These are phyloP conservation scores for Microcebus ravelobensis DNA, from an alignment of 2,113 vertebrate species.

Conservation along the genomic window DNA sequence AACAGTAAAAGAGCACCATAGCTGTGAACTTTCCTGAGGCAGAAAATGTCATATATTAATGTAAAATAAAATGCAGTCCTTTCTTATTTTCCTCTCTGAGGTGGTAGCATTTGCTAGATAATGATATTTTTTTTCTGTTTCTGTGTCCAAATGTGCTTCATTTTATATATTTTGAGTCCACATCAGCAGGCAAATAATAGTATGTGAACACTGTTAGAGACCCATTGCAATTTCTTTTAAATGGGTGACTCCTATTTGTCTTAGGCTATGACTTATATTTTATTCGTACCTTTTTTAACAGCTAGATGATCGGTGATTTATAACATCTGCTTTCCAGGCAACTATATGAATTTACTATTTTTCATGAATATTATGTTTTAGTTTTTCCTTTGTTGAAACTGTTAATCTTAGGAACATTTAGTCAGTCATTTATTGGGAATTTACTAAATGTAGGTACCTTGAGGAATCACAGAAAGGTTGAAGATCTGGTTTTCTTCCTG, in stretches of 20 bases:
- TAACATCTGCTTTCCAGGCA: constrained; percentile 1
- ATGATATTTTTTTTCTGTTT: constrained; percentile 22
- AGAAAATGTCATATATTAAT: constrained; percentile 55
- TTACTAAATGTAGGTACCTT: constrained; percentile 9
- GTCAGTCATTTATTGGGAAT: background rate
- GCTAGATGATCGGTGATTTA: background rate
- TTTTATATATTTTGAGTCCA: constrained; percentile 30
- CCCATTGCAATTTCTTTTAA: constrained; percentile 1
- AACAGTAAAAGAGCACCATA: constrained; percentile 45
- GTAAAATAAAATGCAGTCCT: constrained; percentile 68
- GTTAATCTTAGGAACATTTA: background rate
- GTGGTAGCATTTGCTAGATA: constrained; percentile 63
- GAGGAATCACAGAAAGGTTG: background rate
- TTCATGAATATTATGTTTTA: background rate
- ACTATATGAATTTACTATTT: background rate
- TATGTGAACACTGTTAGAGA: background rate
- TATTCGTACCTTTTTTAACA: constrained; percentile 31
- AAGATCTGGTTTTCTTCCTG: constrained; percentile 19
- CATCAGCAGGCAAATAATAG: background rate
- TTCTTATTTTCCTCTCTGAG: constrained; percentile 54
- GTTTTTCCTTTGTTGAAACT: background rate
- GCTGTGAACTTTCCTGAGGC: constrained; percentile 63
- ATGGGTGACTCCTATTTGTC: background rate
- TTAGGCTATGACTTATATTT: background rate
- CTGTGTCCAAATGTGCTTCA: background rate